Percentiles rank a stretch among this genome's conserved stretches.
Conservation (phyloP, 1,140 invertebrate genomes). For the Hormaphis cornu region DNA sequence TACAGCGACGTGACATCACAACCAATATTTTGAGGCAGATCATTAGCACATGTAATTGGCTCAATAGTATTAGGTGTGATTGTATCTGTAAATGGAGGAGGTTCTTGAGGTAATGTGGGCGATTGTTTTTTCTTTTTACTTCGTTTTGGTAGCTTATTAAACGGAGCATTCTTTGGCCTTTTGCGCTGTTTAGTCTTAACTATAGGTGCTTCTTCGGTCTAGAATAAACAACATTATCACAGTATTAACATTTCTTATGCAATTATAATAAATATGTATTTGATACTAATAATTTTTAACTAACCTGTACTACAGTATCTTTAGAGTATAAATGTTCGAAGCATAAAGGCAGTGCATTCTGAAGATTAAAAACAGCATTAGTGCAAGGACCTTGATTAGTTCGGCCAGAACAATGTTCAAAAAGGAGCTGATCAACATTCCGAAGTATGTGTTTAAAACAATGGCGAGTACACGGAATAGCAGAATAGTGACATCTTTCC, state of each 20-base stretch:
- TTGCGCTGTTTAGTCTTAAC: conserved; percentile 55
- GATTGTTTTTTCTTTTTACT: conserved; percentile 55
- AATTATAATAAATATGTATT: background rate
- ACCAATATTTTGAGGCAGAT: conserved; percentile 12
- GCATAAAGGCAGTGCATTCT: conserved; percentile 73
- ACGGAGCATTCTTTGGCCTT: conserved; percentile 59
- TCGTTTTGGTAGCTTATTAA: conserved; percentile 55
- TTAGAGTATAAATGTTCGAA: conserved; percentile 51
- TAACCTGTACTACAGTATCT: background rate
- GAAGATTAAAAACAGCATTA: conserved; percentile 74
- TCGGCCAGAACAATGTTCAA: conserved; percentile 80
- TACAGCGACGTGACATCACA: conserved; percentile 22
- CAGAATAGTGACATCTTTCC: conserved; percentile 39
- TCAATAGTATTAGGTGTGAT: conserved; percentile 14
- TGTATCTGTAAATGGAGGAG: conserved; percentile 5
- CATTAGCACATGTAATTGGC: conserved; percentile 17
- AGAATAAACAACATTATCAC: background rate
- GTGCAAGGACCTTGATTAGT: conserved; percentile 81
- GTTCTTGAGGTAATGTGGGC: conserved; percentile 4
- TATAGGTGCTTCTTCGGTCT: background rate
- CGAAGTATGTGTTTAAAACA: conserved; percentile 77
- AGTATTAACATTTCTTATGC: no score
- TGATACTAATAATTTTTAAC: background rate
- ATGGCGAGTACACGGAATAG: conserved; percentile 72
- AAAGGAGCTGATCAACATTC: conserved; percentile 76